A percentile compares a stretch with the other conserved stretches of the same genome.
phyloP scores from a whole-genome alignment of 92 coral and sea anemone species.

The Palythoa caribaeorum region DNA sequence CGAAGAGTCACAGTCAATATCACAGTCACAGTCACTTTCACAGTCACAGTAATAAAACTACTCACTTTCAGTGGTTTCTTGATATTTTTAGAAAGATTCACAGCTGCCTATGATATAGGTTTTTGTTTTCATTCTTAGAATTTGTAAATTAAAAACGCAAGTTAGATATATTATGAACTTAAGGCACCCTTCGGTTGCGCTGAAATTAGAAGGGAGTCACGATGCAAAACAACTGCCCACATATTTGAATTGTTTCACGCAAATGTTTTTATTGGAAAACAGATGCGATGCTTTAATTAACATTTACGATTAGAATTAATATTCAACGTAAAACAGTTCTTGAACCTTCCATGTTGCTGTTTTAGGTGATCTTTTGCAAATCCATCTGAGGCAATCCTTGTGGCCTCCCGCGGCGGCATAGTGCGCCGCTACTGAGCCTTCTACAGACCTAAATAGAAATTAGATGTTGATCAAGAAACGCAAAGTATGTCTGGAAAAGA shows the following conservation, averaged over 20 bases:
- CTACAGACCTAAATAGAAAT: constrained; percentile 71
- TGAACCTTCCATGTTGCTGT: constrained; percentile 70
- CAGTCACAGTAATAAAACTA: background rate
- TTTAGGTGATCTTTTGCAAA: constrained; percentile 75
- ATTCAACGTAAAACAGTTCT: background rate
- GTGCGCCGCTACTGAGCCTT: constrained; percentile 89
- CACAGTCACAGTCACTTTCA: background rate
- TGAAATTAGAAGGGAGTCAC: background rate
- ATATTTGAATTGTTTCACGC: background rate
- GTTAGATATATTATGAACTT: background rate
- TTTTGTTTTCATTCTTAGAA: background rate
- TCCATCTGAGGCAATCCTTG: constrained; percentile 83
- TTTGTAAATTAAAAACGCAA: no score
- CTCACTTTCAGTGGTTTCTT: background rate
- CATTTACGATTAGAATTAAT: background rate
- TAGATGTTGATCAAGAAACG: background rate
- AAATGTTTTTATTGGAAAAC: background rate
- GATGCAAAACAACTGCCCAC: background rate
- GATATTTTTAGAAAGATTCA: no score
- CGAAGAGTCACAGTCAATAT: background rate
- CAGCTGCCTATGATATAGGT: no score
- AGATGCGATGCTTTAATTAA: background rate
- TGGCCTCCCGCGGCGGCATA: constrained; percentile 94
- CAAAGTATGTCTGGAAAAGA: background rate
- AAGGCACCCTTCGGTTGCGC: background rate